These are phyloP conservation scores for Halichoerus grypus DNA, from an alignment of 2,113 vertebrate species.

Conservation along the genomic window DNA sequence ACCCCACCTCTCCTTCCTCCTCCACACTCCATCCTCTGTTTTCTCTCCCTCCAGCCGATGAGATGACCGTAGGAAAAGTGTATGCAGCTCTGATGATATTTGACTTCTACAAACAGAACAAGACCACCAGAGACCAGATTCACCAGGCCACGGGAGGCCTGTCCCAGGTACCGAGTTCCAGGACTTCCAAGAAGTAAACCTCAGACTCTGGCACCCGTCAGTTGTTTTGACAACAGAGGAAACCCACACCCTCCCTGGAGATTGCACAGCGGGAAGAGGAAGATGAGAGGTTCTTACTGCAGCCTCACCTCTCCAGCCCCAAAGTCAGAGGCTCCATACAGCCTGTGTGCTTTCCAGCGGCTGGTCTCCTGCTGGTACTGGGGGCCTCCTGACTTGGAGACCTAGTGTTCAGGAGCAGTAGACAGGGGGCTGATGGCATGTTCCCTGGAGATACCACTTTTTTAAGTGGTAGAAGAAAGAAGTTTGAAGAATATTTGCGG, in stretches of 20 bases:
- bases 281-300: neutral
- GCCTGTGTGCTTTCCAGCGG: accelerated
- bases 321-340: accelerated
- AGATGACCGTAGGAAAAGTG: constrained; percentile 98
- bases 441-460: accelerated
- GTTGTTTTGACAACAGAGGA: neutral
- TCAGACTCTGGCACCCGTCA: neutral
- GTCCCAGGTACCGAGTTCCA: constrained; percentile 84
- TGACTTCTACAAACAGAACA: constrained; percentile 98
- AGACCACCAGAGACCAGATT: constrained; percentile 91
- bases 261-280: accelerated
- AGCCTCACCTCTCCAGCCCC: too few relatives aligned
- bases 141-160: constrained; percentile 90
- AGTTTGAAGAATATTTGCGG: neutral
- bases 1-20: accelerated
- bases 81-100: constrained; percentile 99
- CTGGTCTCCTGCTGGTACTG: accelerated
- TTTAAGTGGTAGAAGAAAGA: neutral
- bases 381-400: neutral
- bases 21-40: neutral
- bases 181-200: neutral
- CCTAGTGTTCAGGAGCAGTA: neutral
- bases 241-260: neutral
- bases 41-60: constrained; percentile 89
- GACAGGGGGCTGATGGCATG: neutral